Conservation (phyloP, 2,113 vertebrate species). For the Phrynosoma platyrhinos region DNA sequence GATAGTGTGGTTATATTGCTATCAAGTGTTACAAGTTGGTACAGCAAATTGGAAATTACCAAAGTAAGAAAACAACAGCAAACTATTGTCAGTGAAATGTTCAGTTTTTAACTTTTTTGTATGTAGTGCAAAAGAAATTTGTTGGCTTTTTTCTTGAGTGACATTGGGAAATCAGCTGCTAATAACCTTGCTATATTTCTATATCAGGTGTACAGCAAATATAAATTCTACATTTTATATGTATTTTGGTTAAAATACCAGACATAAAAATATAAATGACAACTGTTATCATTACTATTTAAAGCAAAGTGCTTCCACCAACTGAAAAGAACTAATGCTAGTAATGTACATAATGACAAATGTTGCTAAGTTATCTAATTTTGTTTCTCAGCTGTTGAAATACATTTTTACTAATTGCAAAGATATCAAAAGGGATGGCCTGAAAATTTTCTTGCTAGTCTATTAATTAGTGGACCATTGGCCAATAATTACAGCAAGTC, state of each 20-base stretch:
- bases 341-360: conserved; percentile 17
- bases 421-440: background rate
- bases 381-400: conserved; percentile 18
- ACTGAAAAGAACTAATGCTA: conserved; percentile 16
- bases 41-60: conserved; percentile 44
- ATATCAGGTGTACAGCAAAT: conserved; percentile 52
- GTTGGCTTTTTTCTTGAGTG: conserved; percentile 53
- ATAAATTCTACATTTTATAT: conserved; percentile 59
- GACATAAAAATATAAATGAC: conserved; percentile 53
- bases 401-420: conserved; percentile 16
- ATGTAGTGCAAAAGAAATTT: conserved; percentile 38
- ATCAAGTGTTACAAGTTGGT: conserved; percentile 36
- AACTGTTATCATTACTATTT: conserved; percentile 26
- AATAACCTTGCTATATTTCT: conserved; percentile 56
- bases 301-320: conserved; percentile 27
- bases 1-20: conserved; percentile 41
- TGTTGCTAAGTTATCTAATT: conserved; percentile 1
- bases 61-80: conserved; percentile 50
- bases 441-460: conserved; percentile 15
- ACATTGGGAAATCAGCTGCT: conserved; percentile 61
- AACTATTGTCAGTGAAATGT: conserved; percentile 21
- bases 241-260: conserved; percentile 61
- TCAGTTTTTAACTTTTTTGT: conserved; percentile 61
- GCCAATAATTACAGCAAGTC: background rate
- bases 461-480: conserved; percentile 9